Evolutionary conservation across 2,797 vertebrate genomes (phyloP).

Genomic region (Hydrolagus colliei): DNA sequence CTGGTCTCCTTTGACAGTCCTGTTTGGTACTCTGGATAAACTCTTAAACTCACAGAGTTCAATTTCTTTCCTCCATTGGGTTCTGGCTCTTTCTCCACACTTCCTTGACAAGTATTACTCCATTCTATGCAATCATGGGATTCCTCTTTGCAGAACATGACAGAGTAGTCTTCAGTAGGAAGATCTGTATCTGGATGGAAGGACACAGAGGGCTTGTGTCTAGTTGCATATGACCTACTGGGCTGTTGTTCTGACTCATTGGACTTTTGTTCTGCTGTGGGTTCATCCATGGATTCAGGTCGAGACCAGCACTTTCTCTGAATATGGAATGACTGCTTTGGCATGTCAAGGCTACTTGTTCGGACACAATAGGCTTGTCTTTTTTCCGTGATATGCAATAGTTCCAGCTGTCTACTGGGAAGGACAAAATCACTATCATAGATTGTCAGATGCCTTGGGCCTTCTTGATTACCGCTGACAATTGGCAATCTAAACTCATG

Average conservation of each 20-base stretch:
- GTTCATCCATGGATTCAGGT: conserved; percentile 49
- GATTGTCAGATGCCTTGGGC: conserved; percentile 45
- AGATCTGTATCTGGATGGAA: conserved; percentile 35
- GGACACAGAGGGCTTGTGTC: conserved; percentile 33
- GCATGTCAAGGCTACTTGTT: conserved; percentile 82
- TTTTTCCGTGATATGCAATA: conserved; percentile 82
- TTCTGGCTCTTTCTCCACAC: conserved; percentile 36
- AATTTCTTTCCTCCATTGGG: conserved; percentile 50
- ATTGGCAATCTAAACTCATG: conserved; percentile 48
- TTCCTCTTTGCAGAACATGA: conserved; percentile 49
- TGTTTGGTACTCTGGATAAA: conserved; percentile 77
- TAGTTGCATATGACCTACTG: conserved; percentile 35
- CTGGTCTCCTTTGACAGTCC: conserved; percentile 79
- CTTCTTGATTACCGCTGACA: conserved; percentile 41
- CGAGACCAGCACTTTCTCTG: conserved; percentile 49
- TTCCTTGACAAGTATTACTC: conserved; percentile 60
- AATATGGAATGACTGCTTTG: conserved; percentile 48
- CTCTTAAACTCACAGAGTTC: conserved; percentile 63
- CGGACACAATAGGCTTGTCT: conserved; percentile 78
- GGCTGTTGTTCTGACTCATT: conserved; percentile 38
- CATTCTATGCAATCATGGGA: conserved; percentile 58
- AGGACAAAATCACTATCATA: conserved; percentile 84
- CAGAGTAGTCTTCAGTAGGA: not conserved
- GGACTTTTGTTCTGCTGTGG: conserved; percentile 43
- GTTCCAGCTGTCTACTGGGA: conserved; percentile 80